Evolutionary conservation across 2,797 vertebrate species (phyloP).

Genomic region (Staurois parvus): DNA sequence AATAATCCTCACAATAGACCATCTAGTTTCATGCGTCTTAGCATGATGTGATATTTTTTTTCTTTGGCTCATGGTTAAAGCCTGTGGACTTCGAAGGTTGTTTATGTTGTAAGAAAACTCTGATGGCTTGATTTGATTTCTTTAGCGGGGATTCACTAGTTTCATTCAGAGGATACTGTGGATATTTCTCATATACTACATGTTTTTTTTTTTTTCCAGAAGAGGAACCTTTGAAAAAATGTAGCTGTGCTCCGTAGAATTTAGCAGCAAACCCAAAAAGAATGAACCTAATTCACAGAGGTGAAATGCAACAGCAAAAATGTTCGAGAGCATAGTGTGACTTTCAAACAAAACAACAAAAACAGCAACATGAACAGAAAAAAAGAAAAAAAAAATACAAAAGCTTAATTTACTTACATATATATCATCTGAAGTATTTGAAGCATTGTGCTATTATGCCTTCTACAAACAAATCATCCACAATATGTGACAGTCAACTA

Average conservation of each 20-base stretch:
- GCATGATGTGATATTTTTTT: conserved; percentile 6
- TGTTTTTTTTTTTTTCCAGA: conserved; percentile 43
- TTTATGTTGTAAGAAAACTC: conserved; percentile 29
- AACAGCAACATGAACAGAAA: neutral
- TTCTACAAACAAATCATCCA: conserved; percentile 4
- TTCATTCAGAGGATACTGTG: neutral
- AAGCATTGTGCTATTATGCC: neutral
- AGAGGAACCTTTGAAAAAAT: conserved; percentile 44
- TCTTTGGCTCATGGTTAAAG: neutral
- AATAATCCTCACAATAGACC: conserved; percentile 24
- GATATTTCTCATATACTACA: conserved; percentile 4
- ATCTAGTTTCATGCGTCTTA: conserved; percentile 15
- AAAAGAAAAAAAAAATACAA: neutral
- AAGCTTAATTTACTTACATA: neutral
- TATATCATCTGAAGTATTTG: neutral
- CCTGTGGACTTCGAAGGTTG: conserved; percentile 6
- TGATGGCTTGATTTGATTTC: conserved; percentile 16
- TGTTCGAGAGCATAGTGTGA: conserved; percentile 38
- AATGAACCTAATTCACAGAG: too few relatives aligned
- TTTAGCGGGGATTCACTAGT: neutral
- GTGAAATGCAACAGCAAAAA: too few relatives aligned
- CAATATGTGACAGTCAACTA: conserved; percentile 1
- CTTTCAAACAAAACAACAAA: conserved; percentile 19
- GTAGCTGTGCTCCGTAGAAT: conserved; percentile 29
- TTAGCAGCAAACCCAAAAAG: conserved; percentile 48